These are phyloP conservation scores for Pocillopora damicornis DNA, from an alignment of 64 coral and sea anemone genomes.

Conservation along the genomic window DNA sequence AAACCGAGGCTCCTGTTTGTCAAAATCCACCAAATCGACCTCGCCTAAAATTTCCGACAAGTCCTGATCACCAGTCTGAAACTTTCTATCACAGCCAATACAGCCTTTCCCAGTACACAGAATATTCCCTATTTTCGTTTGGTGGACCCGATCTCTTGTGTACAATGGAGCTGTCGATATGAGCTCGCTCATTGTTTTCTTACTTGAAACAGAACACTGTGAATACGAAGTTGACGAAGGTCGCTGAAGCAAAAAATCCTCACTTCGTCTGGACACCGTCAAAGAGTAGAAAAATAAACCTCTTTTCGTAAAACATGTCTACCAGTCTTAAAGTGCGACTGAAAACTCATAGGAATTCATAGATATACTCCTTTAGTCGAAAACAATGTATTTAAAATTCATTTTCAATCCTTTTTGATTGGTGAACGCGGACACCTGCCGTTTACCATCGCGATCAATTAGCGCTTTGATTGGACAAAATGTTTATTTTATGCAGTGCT, in stretches of 20 bases:
- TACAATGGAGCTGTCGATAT: slow-evolving; percentile 59
- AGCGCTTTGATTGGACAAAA: too few relatives aligned
- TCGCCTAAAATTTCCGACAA: slow-evolving; percentile 58
- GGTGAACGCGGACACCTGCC: background rate
- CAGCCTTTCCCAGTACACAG: slow-evolving; percentile 85
- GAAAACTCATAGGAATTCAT: background rate
- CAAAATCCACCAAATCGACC: slow-evolving; percentile 70
- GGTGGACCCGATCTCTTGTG: slow-evolving; percentile 51
- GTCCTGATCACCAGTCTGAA: slow-evolving; percentile 45
- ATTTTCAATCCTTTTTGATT: background rate
- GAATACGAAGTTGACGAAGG: background rate
- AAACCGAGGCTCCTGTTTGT: background rate
- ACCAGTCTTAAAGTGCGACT: background rate
- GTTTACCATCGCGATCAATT: background rate
- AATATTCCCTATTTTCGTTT: slow-evolving; percentile 63
- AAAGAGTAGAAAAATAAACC: too few relatives aligned
- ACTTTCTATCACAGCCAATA: slow-evolving; percentile 60
- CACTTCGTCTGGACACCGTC: too few relatives aligned
- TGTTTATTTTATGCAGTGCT: too few relatives aligned
- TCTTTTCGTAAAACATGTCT: too few relatives aligned
- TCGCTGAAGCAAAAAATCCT: background rate
- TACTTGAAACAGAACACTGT: background rate
- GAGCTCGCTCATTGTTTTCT: slow-evolving; percentile 8
- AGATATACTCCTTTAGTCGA: background rate
- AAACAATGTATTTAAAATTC: background rate